Evolutionary conservation across 2,797 vertebrate genomes (phyloP).

Genomic region (Anisognathus igniventris): DNA sequence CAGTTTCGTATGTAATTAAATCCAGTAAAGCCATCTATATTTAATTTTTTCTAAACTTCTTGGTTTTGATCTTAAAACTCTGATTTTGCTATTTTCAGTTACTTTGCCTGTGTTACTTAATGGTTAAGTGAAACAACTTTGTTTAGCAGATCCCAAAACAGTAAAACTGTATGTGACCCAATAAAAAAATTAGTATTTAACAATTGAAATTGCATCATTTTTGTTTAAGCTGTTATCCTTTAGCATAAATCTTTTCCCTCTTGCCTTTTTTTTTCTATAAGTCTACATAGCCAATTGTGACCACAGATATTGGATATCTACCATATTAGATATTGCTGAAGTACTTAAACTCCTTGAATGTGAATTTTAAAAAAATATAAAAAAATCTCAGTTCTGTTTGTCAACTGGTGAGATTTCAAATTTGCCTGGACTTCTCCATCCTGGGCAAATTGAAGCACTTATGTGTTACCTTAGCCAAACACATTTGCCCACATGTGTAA

Average conservation of each 20-base stretch:
- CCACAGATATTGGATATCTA: too few species aligned
- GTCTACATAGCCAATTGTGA: not conserved
- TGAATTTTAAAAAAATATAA: not conserved
- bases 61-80: not conserved
- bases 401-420: not conserved
- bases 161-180: not conserved
- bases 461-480: accelerated
- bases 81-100: not conserved
- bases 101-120: not conserved
- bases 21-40: conserved; percentile 19
- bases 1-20: conserved; percentile 49
- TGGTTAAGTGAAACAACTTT: not conserved
- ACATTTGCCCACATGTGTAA: not conserved
- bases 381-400: not conserved
- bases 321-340: not conserved
- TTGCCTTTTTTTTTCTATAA: not conserved
- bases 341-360: not conserved
- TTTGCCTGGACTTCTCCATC: not conserved
- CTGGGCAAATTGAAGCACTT: not conserved
- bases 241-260: not conserved
- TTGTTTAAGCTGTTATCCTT: not conserved
- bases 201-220: not conserved
- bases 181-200: not conserved
- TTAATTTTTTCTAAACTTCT: conserved; percentile 10
- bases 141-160: not conserved